Evolutionary conservation across 2,113 vertebrate genomes (phyloP), one percentile per base, ranked within the genome.

Genomic region (Antigone vipio): DNA sequence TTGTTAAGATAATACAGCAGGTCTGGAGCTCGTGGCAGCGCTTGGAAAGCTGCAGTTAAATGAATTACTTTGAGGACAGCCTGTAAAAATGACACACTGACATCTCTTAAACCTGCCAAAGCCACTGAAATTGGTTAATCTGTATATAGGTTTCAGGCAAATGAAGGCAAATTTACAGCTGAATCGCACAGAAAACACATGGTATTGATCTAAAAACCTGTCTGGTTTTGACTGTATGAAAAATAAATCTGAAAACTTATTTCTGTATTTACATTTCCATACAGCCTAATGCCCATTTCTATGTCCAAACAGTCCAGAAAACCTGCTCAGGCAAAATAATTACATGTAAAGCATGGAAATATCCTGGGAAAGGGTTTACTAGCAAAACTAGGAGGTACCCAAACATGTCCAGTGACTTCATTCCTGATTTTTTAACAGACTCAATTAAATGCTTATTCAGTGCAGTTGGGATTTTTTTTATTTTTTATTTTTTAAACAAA

Each of bases 391-490:
- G 13, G 60, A 63, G 47, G 20, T 24, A 68, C 8, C 21, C 59
- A 35, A 35, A 44, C 20, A 4, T 0, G 4, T 0, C 1, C 15
- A 8, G n/a, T 6, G 29, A 27, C 22, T 42, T 3, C 2, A 16
- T 12, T 59, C 58, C 92, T 0, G 1, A 3, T 24, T 88, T 64
- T 52, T 27, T 45, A 35, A 8, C 6, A 5, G 73, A 20, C n/a
- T 55, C n/a, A 14, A 1, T 19, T 12, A 34, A 58, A 42, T 12
- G 38, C 21, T 73, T 38, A 34, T 1, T 34, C 10, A 7, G 16
- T 4, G 63, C 1, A 2, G 2, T 35, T 7, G 29, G 72, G 63
- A 3, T 66, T 17, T 34, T 29, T 29, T 35, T 66, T 17, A 27
- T 29, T 29, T 35, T 21, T 64, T 63, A 38, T 4, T 29, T 4